These are phyloP conservation scores for Peromyscus aztecus DNA, from an alignment of 2,797 vertebrate species.

Conservation along the genomic window DNA sequence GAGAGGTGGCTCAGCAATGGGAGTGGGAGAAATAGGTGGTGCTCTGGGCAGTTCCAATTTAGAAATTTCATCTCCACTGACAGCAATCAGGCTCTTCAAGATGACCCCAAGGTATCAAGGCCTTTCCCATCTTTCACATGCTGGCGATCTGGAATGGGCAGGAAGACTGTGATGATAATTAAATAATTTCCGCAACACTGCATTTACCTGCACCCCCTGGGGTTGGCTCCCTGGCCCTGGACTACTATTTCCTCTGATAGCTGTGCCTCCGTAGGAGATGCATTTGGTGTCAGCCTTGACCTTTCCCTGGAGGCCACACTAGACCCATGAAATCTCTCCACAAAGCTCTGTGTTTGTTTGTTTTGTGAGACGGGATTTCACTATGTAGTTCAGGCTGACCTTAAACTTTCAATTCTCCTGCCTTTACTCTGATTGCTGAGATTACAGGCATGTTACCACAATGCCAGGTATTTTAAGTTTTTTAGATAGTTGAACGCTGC, in stretches of 20 bases:
- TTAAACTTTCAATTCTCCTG: neutral
- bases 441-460: neutral
- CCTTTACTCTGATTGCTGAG: neutral
- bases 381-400: neutral
- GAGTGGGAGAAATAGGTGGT: constrained; percentile 53
- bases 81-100: constrained; percentile 72
- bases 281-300: neutral
- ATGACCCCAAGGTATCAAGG: constrained; percentile 70
- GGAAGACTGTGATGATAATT: neutral
- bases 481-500: neutral
- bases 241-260: neutral
- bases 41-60: constrained; percentile 78
- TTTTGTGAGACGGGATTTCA: neutral
- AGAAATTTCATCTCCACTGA: constrained; percentile 78
- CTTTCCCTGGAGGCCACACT: neutral
- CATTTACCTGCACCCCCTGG: neutral
- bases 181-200: constrained; percentile 33
- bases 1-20: constrained; percentile 77
- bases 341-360: neutral
- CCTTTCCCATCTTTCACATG: constrained; percentile 10
- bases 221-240: neutral
- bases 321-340: neutral
- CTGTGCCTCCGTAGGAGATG: neutral
- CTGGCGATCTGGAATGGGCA: constrained; percentile 26
- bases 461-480: neutral